phyloP scores from a whole-genome alignment of 2,797 vertebrate genomes.

The Coendou prehensilis region DNA sequence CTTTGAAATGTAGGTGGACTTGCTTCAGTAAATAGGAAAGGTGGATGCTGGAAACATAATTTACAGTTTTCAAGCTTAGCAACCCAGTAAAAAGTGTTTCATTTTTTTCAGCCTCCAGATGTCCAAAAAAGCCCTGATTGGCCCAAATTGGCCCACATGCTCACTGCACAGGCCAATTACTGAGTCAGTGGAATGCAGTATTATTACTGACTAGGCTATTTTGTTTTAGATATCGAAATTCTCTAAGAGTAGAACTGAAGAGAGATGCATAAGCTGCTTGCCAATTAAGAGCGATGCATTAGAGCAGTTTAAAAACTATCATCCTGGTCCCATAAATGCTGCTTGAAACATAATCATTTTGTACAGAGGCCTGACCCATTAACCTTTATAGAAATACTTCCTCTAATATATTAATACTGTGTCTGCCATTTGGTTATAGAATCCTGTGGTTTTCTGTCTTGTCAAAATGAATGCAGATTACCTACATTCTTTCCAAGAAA shows the following conservation, averaged over 20 bases:
- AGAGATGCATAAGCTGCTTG: not conserved
- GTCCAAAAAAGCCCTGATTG: not conserved
- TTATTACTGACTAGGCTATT: not conserved
- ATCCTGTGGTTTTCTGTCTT: not conserved
- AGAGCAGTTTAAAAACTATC: not conserved
- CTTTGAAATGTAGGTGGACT: not conserved
- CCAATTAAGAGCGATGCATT: not conserved
- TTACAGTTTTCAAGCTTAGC: not conserved
- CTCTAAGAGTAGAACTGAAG: not conserved
- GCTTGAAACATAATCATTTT: not conserved
- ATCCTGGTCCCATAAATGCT: not conserved
- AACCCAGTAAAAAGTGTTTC: not conserved
- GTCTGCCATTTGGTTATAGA: not conserved
- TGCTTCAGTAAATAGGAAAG: not conserved
- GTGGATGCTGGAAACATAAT: not conserved
- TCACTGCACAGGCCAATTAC: not conserved
- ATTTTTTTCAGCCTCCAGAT: not conserved
- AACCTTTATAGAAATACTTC: not conserved
- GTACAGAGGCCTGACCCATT: not conserved
- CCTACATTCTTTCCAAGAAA: slow-evolving; percentile 7
- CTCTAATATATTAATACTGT: not conserved
- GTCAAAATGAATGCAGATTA: slow-evolving; percentile 12
- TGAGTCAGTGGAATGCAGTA: not conserved
- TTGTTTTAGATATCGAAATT: not conserved
- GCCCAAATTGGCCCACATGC: not conserved